Conservation (phyloP, 2,888 invertebrate species). For the Euproctis similis region DNA sequence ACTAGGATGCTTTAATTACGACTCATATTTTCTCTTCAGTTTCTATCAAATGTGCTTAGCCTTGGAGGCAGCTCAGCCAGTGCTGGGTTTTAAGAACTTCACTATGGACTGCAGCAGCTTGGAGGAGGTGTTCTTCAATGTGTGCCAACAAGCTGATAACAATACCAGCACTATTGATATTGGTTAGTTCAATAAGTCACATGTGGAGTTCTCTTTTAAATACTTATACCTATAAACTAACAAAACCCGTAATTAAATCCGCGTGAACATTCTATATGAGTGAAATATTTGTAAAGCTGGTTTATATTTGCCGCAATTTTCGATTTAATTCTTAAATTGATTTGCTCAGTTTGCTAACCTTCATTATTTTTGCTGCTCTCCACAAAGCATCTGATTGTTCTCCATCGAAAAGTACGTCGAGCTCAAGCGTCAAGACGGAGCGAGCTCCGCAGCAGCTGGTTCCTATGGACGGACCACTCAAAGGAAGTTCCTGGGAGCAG, state of each 20-base stretch:
- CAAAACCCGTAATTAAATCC: no score
- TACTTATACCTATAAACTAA: no score
- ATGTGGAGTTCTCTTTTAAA: no score
- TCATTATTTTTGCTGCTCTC: not conserved
- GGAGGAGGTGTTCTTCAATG: slow-evolving; percentile 78
- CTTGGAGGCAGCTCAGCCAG: slow-evolving; percentile 61
- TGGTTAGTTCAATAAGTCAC: slow-evolving; percentile 27
- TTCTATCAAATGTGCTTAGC: slow-evolving; percentile 57
- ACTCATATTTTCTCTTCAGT: slow-evolving; percentile 39
- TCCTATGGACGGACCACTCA: slow-evolving; percentile 31
- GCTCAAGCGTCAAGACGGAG: slow-evolving; percentile 36
- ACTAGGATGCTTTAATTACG: no score
- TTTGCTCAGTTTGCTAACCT: no score
- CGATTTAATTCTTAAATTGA: no score
- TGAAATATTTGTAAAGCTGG: no score
- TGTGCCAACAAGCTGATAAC: slow-evolving; percentile 60
- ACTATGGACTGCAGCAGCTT: slow-evolving; percentile 78
- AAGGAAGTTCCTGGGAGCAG: slow-evolving; percentile 34
- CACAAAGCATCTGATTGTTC: slow-evolving; percentile 24
- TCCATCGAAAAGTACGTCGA: slow-evolving; percentile 46
- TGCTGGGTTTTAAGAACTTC: slow-evolving; percentile 62
- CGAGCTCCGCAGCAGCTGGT: slow-evolving; percentile 32
- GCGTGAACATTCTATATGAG: no score
- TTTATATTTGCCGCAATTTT: no score
- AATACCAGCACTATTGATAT: slow-evolving; percentile 24